Conservation (phyloP, 2,797 vertebrate genomes). For the Sebastes nivosus region DNA sequence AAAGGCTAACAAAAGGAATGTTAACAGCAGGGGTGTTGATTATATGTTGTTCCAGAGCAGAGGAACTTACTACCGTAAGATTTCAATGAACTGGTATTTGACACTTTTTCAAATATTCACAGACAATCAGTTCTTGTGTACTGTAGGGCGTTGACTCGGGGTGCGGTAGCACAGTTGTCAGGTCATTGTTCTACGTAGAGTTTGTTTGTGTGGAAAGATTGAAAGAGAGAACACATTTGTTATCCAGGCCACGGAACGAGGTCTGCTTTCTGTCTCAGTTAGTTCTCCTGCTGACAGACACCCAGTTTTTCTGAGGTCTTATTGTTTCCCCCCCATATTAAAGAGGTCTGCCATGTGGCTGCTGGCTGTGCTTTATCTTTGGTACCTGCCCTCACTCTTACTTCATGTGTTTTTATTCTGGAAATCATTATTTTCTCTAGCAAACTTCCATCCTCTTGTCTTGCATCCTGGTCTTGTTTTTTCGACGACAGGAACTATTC, state of each 20-base stretch:
- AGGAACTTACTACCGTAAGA: background rate
- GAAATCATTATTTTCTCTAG: background rate
- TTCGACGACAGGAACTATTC: background rate
- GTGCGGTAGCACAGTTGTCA: conserved; percentile 14
- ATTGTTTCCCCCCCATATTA: background rate
- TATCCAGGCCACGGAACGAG: conserved; percentile 22
- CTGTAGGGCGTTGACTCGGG: no score
- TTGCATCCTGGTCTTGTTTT: background rate
- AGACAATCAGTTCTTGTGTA: conserved; percentile 7
- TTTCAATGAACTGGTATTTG: conserved; percentile 15
- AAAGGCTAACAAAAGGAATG: conserved; percentile 20
- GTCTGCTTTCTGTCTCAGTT: conserved; percentile 61
- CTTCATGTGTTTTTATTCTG: background rate
- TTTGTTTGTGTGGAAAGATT: conserved; percentile 42
- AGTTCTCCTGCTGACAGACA: conserved; percentile 32
- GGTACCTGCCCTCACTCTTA: background rate
- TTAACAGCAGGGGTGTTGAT: conserved; percentile 11
- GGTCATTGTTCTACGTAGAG: conserved; percentile 20
- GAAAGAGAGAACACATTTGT: conserved; percentile 36
- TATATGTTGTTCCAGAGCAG: conserved; percentile 12
- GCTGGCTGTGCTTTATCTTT: conserved; percentile 27
- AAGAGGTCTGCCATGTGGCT: conserved; percentile 9
- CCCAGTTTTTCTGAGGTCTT: conserved; percentile 29
- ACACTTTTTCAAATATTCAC: conserved; percentile 5
- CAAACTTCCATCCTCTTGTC: background rate